These are phyloP conservation scores for Scaptomyza hsui DNA, from an alignment of 1,140 invertebrate species.

Conservation along the genomic window DNA sequence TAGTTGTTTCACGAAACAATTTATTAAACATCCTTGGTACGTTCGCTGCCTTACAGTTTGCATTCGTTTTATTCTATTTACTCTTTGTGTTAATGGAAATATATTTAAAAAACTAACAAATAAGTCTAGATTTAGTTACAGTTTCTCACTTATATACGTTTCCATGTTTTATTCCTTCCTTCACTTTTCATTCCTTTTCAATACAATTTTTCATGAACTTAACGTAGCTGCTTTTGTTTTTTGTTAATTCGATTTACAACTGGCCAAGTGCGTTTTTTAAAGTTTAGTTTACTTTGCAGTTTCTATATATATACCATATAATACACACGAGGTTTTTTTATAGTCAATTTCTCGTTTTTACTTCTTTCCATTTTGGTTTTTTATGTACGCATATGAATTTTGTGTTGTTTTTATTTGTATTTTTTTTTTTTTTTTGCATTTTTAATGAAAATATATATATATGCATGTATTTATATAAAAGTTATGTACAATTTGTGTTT, in stretches of 20 bases:
- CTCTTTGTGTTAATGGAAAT: constrained; percentile 66
- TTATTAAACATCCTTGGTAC: constrained; percentile 82
- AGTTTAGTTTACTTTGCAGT: constrained; percentile 52
- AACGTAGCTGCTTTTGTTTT: constrained; percentile 45
- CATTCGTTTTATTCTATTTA: constrained; percentile 42
- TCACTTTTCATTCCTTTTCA: constrained; percentile 42
- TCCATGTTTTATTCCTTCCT: constrained; percentile 36
- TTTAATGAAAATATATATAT: constrained; percentile 71
- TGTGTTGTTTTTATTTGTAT: constrained; percentile 20
- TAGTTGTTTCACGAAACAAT: constrained; percentile 80
- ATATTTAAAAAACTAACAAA: constrained; percentile 76
- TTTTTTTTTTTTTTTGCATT: constrained; percentile 54
- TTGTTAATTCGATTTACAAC: constrained; percentile 70
- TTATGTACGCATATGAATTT: constrained; percentile 40
- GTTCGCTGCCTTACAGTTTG: constrained; percentile 60
- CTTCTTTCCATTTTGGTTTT: constrained; percentile 23
- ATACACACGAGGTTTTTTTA: constrained; percentile 67
- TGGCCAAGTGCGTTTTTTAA: constrained; percentile 62
- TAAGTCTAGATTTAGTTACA: constrained; percentile 82
- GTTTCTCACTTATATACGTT: constrained; percentile 66
- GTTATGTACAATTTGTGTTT: constrained; percentile 70
- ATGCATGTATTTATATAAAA: constrained; percentile 56
- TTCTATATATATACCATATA: constrained; percentile 49
- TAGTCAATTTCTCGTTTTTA: constrained; percentile 46
- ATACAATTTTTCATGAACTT: constrained; percentile 63